Percentiles rank a stretch among this genome's conserved stretches.
phyloP scores from a whole-genome alignment of 2,797 vertebrate species.

The Gouania willdenowi region DNA sequence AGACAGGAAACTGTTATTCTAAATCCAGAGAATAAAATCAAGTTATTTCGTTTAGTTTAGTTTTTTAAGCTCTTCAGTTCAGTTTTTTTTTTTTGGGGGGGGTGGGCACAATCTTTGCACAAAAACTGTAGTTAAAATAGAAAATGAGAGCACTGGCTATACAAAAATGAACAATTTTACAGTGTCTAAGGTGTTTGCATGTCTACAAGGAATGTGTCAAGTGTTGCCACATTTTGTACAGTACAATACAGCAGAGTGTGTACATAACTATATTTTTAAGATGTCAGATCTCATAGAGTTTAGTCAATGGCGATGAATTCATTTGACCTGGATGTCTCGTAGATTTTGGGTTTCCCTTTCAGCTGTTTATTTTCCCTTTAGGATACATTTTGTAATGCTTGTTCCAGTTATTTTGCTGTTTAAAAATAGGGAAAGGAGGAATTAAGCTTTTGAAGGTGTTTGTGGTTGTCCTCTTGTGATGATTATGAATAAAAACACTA shows the following conservation, averaged over 20 bases:
- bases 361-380: conserved; percentile 55
- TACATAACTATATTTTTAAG: conserved; percentile 82
- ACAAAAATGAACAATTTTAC: conserved; percentile 38
- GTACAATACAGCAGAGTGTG: conserved; percentile 83
- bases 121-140: no score
- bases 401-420: conserved; percentile 65
- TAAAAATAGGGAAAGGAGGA: conserved; percentile 24
- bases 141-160: conserved; percentile 2
- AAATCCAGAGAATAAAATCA: no score
- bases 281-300: conserved; percentile 69
- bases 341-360: conserved; percentile 45
- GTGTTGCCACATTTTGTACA: conserved; percentile 71
- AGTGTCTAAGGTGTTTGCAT: conserved; percentile 74
- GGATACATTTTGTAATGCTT: conserved; percentile 76
- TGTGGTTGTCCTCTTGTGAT: conserved; percentile 77
- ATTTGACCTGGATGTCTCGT: conserved; percentile 64
- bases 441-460: conserved; percentile 46
- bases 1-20: no score
- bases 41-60: no score
- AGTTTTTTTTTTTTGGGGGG: no score
- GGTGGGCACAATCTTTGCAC: no score
- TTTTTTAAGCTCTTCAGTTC: no score
- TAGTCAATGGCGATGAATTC: conserved; percentile 58
- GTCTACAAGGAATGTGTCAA: conserved; percentile 66
- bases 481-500: conserved; percentile 64